A percentile compares a stretch with the other conserved stretches of the same genome.
These are phyloP conservation scores for Drosophila ambigua DNA, from an alignment of 1,140 invertebrate species.

Conservation along the genomic window DNA sequence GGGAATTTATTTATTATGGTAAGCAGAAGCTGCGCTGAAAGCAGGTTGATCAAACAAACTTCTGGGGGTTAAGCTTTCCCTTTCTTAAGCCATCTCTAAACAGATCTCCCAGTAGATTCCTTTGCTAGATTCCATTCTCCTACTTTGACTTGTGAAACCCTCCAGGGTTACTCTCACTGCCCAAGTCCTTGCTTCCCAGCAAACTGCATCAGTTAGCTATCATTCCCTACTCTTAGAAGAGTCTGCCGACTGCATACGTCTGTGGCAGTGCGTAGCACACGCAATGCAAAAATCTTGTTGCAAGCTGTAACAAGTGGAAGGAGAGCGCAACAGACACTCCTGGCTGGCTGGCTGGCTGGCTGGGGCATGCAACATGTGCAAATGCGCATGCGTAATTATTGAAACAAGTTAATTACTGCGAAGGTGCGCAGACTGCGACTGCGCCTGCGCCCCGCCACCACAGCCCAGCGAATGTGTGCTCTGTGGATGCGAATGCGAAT, in stretches of 20 bases:
- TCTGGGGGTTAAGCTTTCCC: too few species aligned
- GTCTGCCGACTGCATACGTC: not conserved
- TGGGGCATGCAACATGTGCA: slow-evolving; percentile 69
- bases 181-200: not conserved
- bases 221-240: too few species aligned
- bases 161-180: too few species aligned
- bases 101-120: too few species aligned
- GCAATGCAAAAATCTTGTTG: slow-evolving; percentile 82
- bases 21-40: too few species aligned
- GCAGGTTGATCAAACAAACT: too few species aligned
- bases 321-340: not conserved
- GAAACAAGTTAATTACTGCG: slow-evolving; percentile 81
- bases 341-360: not conserved
- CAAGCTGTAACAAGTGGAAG: slow-evolving; percentile 52
- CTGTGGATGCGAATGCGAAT: slow-evolving; percentile 9
- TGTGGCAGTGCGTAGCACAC: slow-evolving; percentile 51
- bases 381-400: slow-evolving; percentile 82
- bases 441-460: too few species aligned
- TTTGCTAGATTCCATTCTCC: too few species aligned
- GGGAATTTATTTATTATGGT: too few species aligned
- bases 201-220: not conserved
- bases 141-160: too few species aligned
- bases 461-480: not conserved
- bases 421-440: slow-evolving; percentile 48
- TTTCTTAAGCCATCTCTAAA: too few species aligned